A percentile compares a stretch with the other conserved stretches of the same genome.
These are phyloP conservation scores for Chlamydotis undulata DNA, from an alignment of 2,113 vertebrate genomes.

Conservation along the genomic window DNA sequence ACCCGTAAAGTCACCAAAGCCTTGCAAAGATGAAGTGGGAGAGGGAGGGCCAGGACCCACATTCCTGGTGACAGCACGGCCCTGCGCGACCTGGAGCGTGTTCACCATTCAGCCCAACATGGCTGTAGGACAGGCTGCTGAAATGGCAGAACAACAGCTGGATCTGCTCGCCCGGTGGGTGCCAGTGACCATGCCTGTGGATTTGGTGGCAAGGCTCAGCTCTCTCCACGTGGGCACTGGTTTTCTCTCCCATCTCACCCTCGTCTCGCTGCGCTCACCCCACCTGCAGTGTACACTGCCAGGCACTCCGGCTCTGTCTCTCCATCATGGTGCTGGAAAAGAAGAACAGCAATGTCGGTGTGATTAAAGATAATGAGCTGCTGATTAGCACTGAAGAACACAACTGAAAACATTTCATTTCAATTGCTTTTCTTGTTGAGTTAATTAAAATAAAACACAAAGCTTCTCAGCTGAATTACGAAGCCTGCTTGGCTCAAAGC, in stretches of 20 bases:
- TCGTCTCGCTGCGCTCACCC: not conserved
- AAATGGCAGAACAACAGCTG: not conserved
- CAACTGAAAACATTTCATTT: constrained; percentile 63
- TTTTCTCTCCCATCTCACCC: not conserved
- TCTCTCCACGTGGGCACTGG: rapidly evolving
- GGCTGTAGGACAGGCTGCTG: not conserved
- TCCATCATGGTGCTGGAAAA: not conserved
- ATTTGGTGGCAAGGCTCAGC: not conserved
- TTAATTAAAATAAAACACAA: constrained; percentile 48
- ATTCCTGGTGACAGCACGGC: not conserved
- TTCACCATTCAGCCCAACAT: not conserved
- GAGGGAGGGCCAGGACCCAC: not conserved
- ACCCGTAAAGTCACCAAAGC: not conserved
- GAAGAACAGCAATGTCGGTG: not conserved
- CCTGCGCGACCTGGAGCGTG: rapidly evolving
- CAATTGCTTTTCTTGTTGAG: constrained; percentile 43
- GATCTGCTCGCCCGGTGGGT: not conserved
- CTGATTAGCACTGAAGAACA: constrained; percentile 54
- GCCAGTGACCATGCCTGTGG: rapidly evolving
- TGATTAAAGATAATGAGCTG: constrained; percentile 61
- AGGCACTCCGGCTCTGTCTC: rapidly evolving
- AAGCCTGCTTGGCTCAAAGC: not conserved
- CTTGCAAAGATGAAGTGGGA: not conserved
- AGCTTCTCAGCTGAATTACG: not conserved
- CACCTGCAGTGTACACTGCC: rapidly evolving